Evolutionary conservation across 2,797 vertebrate species (phyloP), one percentile per base, ranked within the genome.

Genomic region (Emys orbicularis): DNA sequence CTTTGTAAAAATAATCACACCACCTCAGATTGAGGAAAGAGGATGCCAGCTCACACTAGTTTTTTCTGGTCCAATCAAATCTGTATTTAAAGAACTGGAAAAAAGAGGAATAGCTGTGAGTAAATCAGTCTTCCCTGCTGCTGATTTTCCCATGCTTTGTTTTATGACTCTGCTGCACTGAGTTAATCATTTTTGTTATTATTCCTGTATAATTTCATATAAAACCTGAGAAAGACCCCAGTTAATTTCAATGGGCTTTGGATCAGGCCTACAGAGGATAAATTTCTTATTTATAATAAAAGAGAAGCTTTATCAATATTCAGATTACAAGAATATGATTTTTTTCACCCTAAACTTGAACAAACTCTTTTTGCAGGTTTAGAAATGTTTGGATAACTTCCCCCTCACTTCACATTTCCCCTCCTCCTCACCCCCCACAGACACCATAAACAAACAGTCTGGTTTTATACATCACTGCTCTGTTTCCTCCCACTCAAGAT

Each of bases 11-110:
- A 98, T 99, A 97, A 98, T 99, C 95, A 99, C 99, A 1, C 99
- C 99, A 0, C 96, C 98, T 1, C 93, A 87, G 81, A 96, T 97
- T 34, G 97, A 98, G 89, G 98, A 99, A 86, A 98, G 99, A 21
- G 99, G 99, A 90, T 99, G 99, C 90, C 99, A 99, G 95, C 98
- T 99, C 31, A 99, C 99, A 0, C 97, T 99, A 2, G 95, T 90
- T 3, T 99, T 99, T 98, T 99, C 99, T 1, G 8, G 98, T 59
- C 98, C 99, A 37, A 97, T 99, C 93, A 96, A 93, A 76, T 83
- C 81, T 25, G 92, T 99, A 41, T 99, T 98, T 94, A 76, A 98
- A 95, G 98, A 99, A 97, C 98, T 99, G 91, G 98, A 99, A 98
- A 99, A 98, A 97, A 98, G 99, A 96, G 99, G 99, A 11, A 98